These are phyloP conservation scores for Erythrocercus mccallii DNA, from an alignment of 2,113 vertebrate species.

Conservation along the genomic window DNA sequence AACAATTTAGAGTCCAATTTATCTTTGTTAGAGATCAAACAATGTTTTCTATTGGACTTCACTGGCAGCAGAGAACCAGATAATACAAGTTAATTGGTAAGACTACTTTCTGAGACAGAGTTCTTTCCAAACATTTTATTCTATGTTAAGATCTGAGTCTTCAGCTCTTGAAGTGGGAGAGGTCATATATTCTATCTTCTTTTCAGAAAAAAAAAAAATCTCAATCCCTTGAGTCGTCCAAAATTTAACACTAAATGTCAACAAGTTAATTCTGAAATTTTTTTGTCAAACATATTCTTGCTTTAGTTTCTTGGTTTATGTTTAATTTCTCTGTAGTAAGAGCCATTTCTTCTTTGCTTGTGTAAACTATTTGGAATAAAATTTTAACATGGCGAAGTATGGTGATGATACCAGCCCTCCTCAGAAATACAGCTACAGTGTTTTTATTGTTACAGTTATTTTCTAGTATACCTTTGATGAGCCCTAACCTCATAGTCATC, in stretches of 20 bases:
- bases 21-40: not conserved
- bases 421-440: not conserved
- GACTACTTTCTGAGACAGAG: not conserved
- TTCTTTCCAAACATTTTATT: not conserved
- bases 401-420: not conserved
- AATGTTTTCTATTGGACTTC: not conserved
- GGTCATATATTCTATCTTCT: not conserved
- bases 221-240: not conserved
- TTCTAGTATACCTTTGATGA: not conserved
- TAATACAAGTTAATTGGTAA: not conserved
- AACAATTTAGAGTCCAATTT: constrained; percentile 9
- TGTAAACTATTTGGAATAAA: not conserved
- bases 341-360: not conserved
- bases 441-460: not conserved
- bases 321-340: not conserved
- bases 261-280: not conserved
- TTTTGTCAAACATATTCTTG: not conserved
- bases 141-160: not conserved
- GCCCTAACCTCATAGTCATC: not conserved
- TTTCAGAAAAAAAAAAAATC: not conserved
- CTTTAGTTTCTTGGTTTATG: not conserved
- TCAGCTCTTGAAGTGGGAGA: not conserved
- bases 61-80: not conserved
- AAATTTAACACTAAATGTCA: not conserved
- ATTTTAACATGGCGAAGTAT: not conserved